Evolutionary conservation across 2,888 invertebrate genomes (phyloP), one percentile per base, ranked within the genome.

Genomic region (Polymixis flavicincta): DNA sequence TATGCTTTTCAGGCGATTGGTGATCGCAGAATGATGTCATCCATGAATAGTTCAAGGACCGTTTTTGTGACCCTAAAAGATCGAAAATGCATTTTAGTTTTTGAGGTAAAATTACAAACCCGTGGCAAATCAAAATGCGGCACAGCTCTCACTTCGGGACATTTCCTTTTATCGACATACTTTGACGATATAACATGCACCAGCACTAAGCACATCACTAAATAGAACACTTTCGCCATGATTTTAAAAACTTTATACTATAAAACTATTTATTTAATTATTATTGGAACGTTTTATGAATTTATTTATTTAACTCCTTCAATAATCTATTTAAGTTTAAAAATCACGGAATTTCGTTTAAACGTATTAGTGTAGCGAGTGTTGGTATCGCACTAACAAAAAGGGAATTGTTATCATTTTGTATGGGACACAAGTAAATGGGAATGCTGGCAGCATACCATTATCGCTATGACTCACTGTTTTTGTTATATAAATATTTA

Each of bases 41-140:
- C n/a, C 48, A 22, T 55, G 14, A 57, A 45, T 37, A 57, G 22
- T 52, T 22, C 3, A 48, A 59, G 57, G 14, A 4, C 28, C 19
- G n/a, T 55, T 50, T 59, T 32, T 22, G 22, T 50, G 13, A 32
- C 28, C 6, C 0, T 37, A 48, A 48, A 11, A 19, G 9, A 32
- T 54, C 1, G 5, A 32, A 48, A 1, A 37, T 19, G 5, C 11
- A n/a, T n/a, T 32, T n/a, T 32, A 11, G 14, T 13, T 54, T 32
- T n/a, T n/a, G 22, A 11, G 3, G 4, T 71, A 71, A 55, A 32
- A 19, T 50, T 63, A 90, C 92, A 83, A 79, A 98, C 98, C 95
- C 97, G 97, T 84, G 97, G 96, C 87, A 98, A 95, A 95, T 98
- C 97, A 90, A 98, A 98, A 95, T 98, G 98, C 60, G 97, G 97